These are phyloP conservation scores for Euglossa dilemma DNA, from an alignment of 1,140 invertebrate genomes.

Conservation along the genomic window DNA sequence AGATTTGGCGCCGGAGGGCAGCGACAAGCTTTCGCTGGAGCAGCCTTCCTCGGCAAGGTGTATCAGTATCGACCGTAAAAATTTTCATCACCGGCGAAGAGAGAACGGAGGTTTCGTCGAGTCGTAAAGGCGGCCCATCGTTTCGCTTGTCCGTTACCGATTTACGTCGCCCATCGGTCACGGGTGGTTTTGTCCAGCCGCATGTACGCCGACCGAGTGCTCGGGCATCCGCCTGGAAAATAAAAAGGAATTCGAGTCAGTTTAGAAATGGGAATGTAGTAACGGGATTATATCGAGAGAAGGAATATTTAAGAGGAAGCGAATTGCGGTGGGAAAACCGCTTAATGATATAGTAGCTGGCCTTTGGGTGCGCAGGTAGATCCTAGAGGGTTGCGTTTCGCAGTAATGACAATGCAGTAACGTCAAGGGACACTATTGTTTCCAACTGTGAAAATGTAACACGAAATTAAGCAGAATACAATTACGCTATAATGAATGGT, in stretches of 20 bases:
- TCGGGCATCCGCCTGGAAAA: neutral
- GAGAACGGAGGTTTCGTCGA: conserved; percentile 36
- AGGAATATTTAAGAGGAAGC: neutral
- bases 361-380: conserved; percentile 13
- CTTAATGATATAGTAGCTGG: conserved; percentile 26
- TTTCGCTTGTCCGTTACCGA: conserved; percentile 41
- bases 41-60: conserved; percentile 3
- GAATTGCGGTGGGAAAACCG: conserved; percentile 19
- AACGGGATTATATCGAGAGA: no score
- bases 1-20: no score
- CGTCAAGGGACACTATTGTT: conserved; percentile 60
- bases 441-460: conserved; percentile 62
- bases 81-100: conserved; percentile 26
- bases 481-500: conserved; percentile 67
- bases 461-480: conserved; percentile 70
- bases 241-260: neutral
- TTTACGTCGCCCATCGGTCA: neutral
- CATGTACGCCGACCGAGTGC: neutral
- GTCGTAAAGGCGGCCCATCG: conserved; percentile 55
- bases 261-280: neutral
- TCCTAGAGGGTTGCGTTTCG: conserved; percentile 26
- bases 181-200: neutral
- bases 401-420: conserved; percentile 65
- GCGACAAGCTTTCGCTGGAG: no score
- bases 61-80: conserved; percentile 56